phyloP scores from a whole-genome alignment of 2,888 invertebrate species.

The Trissolcus japonicus region DNA sequence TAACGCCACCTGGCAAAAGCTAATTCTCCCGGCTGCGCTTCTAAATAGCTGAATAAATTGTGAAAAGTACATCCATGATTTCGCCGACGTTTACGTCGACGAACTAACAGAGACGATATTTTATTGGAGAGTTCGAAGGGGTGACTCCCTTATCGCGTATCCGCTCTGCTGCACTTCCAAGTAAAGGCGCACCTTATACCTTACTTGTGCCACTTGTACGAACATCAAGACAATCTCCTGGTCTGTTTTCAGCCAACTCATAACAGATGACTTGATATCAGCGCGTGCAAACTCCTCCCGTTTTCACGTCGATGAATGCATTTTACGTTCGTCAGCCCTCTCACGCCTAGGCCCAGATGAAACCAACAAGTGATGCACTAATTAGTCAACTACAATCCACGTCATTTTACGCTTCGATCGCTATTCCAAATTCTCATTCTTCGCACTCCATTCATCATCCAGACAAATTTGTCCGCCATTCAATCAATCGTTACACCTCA shows the following conservation, averaged over 20 bases:
- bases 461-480: constrained; percentile 1
- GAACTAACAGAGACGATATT: constrained; percentile 45
- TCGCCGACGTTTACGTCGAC: constrained; percentile 45
- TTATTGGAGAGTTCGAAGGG: constrained; percentile 58
- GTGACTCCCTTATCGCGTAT: constrained; percentile 74
- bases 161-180: constrained; percentile 72
- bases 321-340: constrained; percentile 29
- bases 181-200: constrained; percentile 67
- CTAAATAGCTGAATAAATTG: constrained; percentile 75
- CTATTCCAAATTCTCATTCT: constrained; percentile 18
- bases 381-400: constrained; percentile 30
- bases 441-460: constrained; percentile 4
- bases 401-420: constrained; percentile 31
- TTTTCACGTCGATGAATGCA: constrained; percentile 50
- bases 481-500: background rate
- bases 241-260: constrained; percentile 54
- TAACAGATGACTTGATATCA: constrained; percentile 56
- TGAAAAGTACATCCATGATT: constrained; percentile 60
- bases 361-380: constrained; percentile 43
- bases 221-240: constrained; percentile 56
- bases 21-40: constrained; percentile 60
- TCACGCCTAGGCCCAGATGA: constrained; percentile 14
- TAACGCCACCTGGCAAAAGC: constrained; percentile 55
- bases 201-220: constrained; percentile 57
- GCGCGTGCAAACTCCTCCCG: constrained; percentile 32